Conservation (phyloP, 64 coral and sea anemone genomes). For the Catalaphyllia jardinei region DNA sequence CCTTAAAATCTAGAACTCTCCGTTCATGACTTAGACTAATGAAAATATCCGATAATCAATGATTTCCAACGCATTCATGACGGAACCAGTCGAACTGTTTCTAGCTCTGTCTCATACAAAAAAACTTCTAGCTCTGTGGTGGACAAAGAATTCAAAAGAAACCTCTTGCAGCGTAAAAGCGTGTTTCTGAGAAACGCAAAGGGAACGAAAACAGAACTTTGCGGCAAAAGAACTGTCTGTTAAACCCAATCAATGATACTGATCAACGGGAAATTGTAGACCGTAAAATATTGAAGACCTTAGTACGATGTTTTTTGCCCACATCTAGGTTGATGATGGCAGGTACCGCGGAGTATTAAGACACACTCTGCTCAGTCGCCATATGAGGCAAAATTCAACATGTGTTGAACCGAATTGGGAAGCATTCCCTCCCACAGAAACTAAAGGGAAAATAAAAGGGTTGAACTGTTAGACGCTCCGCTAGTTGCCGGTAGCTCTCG, state of each 20-base stretch:
- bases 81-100: neutral
- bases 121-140: too few relatives aligned
- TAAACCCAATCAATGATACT: neutral
- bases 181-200: neutral
- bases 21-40: neutral
- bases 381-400: constrained; percentile 54
- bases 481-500: constrained; percentile 25
- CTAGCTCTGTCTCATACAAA: neutral
- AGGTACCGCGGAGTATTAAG: constrained; percentile 27
- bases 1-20: neutral
- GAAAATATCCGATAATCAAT: neutral
- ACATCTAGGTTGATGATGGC: neutral
- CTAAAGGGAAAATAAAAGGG: constrained; percentile 21
- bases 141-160: constrained; percentile 6
- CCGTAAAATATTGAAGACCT: neutral
- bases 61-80: neutral
- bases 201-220: neutral
- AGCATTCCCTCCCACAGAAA: constrained; percentile 51
- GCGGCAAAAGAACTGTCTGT: neutral
- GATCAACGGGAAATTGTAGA: neutral
- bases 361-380: neutral
- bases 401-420: constrained; percentile 2
- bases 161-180: neutral
- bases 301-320: neutral
- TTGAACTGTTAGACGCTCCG: constrained; percentile 23